Evolutionary conservation across 2,797 vertebrate species (phyloP), one percentile per base, ranked within the genome.

Genomic region (Hippocampus kuda): DNA sequence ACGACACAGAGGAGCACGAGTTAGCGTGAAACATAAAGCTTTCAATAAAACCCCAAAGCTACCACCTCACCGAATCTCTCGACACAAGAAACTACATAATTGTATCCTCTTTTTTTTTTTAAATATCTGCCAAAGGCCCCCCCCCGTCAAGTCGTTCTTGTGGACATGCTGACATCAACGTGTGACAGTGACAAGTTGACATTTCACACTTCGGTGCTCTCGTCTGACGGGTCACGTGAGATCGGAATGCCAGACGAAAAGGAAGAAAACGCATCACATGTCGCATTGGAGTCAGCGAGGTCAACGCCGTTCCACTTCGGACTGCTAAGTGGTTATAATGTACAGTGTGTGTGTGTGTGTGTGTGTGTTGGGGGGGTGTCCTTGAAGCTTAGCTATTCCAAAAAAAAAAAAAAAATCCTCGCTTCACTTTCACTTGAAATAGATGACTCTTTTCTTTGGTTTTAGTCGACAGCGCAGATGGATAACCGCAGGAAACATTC

Each of bases 21-120:
- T 87, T 85, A 81, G 75, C 71, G 51, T 30, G 56, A 70, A 68
- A 74, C 70, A 78, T 84, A 84, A 87, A 84, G 70, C 78, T 79
- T 78, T 79, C 82, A 76, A 72, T 77, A 75, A 51, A 81, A 79
- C 79, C 71, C 74, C 70, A 74, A 79, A 77, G 70, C 75, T 75
- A 72, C 77, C 67, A 73, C 82, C 71, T 83, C 80, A 70, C 78
- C 83, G 80, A 75, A 77, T 82, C 75, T 71, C 70, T 71, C 53
- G 4, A 27, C 66, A 44, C 49, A 7, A 46, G 68, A 79, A 76
- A 76, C 66, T 62, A 77, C 73, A 71, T 34, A 42, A 67, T 69
- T 49, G 60, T 72, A 81, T 71, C 68, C 68, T 76, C 1, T 38
- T 38, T 38, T 7, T 38, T 7, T 38, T 38, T 38, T 34, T 34